These are phyloP conservation scores for Acromyrmex heyeri DNA, from an alignment of 1,140 invertebrate genomes.

Conservation along the genomic window DNA sequence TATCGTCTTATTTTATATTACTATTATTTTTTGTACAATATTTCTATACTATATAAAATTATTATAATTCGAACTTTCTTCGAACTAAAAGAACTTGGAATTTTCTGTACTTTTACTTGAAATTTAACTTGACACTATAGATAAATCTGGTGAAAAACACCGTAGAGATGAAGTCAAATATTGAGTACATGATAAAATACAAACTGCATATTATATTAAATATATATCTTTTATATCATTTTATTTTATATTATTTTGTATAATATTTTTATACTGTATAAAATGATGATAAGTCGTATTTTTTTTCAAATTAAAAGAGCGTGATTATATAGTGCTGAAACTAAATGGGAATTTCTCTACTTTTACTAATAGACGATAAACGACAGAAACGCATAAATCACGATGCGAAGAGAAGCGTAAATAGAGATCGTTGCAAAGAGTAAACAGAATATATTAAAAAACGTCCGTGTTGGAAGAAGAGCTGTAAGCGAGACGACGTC, in stretches of 20 bases:
- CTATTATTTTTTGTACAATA: background rate
- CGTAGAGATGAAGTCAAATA: background rate
- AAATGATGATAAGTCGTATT: background rate
- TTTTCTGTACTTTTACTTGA: background rate
- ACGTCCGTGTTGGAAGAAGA: background rate
- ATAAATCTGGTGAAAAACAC: conserved; percentile 35
- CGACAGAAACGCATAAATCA: background rate
- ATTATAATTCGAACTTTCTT: background rate
- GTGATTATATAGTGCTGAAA: background rate
- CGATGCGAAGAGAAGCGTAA: background rate
- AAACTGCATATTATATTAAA: background rate
- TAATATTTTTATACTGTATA: too few relatives aligned
- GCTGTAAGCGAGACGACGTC: conserved; percentile 43
- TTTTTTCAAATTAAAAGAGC: too few relatives aligned
- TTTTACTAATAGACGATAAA: conserved; percentile 30
- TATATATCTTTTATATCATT: background rate
- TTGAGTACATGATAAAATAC: conserved; percentile 1
- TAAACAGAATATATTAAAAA: conserved; percentile 47
- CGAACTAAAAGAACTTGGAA: background rate
- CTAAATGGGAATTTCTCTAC: background rate
- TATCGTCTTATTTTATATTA: background rate
- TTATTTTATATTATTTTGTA: background rate
- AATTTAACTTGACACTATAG: conserved; percentile 36
- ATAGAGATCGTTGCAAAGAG: background rate
- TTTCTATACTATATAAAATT: background rate